Evolutionary conservation across 2,113 vertebrate genomes (phyloP).

Genomic region (Tychaedon coryphoeus): DNA sequence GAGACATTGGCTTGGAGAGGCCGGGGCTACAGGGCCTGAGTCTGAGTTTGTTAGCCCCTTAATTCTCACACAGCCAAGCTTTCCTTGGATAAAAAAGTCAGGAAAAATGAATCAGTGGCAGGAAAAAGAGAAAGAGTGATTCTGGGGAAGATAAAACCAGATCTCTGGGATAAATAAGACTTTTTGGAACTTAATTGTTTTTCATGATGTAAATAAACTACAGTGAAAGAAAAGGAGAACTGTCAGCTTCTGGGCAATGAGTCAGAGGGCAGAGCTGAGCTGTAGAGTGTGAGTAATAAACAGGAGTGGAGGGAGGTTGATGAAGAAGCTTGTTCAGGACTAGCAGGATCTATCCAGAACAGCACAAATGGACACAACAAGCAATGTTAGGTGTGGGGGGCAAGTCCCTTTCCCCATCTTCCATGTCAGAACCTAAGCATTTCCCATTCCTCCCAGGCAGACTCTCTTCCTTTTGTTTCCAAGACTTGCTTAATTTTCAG

Average conservation of each 20-base stretch:
- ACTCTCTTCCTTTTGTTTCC: background rate
- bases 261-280: background rate
- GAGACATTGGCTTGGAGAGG: background rate
- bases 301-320: background rate
- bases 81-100: background rate
- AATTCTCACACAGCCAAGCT: background rate
- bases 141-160: constrained; percentile 32
- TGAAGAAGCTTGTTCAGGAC: background rate
- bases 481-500: background rate
- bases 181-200: constrained; percentile 45
- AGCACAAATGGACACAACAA: background rate
- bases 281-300: background rate
- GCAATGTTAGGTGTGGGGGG: background rate
- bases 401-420: background rate
- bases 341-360: background rate
- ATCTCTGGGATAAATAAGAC: constrained; percentile 43
- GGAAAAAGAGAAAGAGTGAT: constrained; percentile 40
- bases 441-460: background rate
- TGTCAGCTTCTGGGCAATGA: background rate
- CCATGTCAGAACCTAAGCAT: background rate
- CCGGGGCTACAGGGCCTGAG: background rate
- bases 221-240: background rate
- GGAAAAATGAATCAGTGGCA: constrained; percentile 16
- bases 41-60: background rate
- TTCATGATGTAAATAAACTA: constrained; percentile 35